Evolutionary conservation across 2,113 vertebrate species (phyloP).

Genomic region (Corythornis madagascariensis): DNA sequence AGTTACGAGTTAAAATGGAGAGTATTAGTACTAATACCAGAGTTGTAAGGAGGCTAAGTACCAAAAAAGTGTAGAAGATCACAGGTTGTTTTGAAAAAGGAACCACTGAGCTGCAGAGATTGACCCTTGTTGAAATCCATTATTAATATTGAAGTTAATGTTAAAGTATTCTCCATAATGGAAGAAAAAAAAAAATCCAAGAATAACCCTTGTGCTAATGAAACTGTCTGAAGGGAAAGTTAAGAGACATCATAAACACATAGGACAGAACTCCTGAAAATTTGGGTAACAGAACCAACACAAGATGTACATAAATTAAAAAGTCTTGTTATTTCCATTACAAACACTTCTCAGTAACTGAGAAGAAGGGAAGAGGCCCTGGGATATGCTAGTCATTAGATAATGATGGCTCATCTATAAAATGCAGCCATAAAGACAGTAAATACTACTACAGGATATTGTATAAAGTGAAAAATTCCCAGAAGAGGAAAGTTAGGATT

Average conservation of each 20-base stretch:
- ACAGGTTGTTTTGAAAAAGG: background rate
- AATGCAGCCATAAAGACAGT: background rate
- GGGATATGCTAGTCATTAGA: background rate
- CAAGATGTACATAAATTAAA: background rate
- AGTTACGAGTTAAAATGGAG: slow-evolving; percentile 46
- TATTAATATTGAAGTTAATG: background rate
- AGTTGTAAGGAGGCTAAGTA: slow-evolving; percentile 28
- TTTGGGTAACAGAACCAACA: background rate
- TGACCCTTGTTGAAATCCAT: background rate
- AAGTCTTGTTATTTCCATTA: background rate
- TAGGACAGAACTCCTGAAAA: background rate
- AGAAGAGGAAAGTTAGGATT: background rate
- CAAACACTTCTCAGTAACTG: background rate
- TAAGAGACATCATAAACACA: background rate
- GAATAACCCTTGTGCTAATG: background rate
- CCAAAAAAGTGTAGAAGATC: slow-evolving; percentile 20
- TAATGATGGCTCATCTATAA: background rate
- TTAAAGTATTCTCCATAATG: background rate
- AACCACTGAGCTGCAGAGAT: background rate
- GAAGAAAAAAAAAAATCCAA: background rate
- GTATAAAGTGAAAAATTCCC: background rate
- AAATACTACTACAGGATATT: background rate
- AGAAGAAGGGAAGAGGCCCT: background rate
- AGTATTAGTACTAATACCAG: slow-evolving; percentile 42
- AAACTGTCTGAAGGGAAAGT: background rate